These are phyloP conservation scores for Neoitamus cyanurus DNA, from an alignment of 2,888 invertebrate species.

Conservation along the genomic window DNA sequence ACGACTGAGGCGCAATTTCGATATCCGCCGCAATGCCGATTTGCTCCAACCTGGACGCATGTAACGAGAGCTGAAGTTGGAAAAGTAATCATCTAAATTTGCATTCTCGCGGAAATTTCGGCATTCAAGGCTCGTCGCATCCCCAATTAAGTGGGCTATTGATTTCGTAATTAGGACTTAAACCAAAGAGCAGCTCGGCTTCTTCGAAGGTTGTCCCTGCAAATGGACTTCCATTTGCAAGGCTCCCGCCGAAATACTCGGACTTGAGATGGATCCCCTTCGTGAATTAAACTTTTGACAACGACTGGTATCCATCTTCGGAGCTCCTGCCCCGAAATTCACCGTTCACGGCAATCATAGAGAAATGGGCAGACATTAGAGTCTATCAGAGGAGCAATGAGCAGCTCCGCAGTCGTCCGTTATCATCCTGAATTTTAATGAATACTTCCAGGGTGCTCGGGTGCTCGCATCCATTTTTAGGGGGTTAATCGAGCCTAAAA, in stretches of 20 bases:
- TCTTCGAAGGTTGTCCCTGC: background rate
- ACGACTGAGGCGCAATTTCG: background rate
- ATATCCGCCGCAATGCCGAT: background rate
- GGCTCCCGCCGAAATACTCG: background rate
- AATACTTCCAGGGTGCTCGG: conserved; percentile 22
- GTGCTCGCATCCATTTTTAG: conserved; percentile 28
- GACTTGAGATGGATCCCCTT: background rate
- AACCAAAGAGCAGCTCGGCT: background rate
- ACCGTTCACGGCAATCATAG: conserved; percentile 25
- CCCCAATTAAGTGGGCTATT: background rate
- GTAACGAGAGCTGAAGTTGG: background rate
- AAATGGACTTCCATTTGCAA: background rate
- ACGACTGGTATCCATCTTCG: background rate
- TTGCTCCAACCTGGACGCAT: background rate
- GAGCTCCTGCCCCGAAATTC: background rate
- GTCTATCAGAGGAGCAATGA: conserved; percentile 35
- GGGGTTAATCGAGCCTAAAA: conserved; percentile 42
- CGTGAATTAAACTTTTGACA: conserved; percentile 27
- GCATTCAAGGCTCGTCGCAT: background rate
- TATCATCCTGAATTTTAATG: conserved; percentile 45
- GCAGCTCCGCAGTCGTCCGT: conserved; percentile 37
- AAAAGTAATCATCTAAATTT: background rate
- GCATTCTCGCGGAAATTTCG: background rate
- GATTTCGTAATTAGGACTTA: background rate
- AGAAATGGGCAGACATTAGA: conserved; percentile 38